Conservation (phyloP, 2,113 vertebrate species). For the Merops nubicus region DNA sequence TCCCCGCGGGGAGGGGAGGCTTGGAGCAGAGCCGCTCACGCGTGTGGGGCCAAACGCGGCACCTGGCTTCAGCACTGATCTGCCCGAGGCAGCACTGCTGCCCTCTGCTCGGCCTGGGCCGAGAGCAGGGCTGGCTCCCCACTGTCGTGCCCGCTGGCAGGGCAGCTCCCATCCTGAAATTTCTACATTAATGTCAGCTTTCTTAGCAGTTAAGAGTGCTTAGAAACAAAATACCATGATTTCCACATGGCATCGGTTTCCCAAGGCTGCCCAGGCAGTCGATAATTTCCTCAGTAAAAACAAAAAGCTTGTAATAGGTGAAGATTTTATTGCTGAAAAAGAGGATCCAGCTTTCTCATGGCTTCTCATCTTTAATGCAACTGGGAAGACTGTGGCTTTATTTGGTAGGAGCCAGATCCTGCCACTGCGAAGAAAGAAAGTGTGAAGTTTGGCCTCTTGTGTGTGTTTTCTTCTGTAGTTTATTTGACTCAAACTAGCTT, state of each 20-base stretch:
- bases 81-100: not conserved
- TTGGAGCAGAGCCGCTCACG: not conserved
- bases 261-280: too few species aligned
- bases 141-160: fast-evolving
- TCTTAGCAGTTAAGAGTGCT: not conserved
- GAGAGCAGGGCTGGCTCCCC: not conserved
- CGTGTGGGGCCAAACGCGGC: fast-evolving
- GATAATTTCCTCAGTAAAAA: not conserved
- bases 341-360: not conserved
- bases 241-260: not conserved
- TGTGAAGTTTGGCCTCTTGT: not conserved
- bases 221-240: not conserved
- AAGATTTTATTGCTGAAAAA: not conserved
- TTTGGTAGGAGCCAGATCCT: not conserved
- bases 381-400: not conserved
- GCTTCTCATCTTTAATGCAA: not conserved
- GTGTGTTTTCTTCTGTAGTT: not conserved
- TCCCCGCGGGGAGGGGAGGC: not conserved
- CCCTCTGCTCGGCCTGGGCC: not conserved
- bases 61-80: not conserved
- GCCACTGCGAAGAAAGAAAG: not conserved
- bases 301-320: not conserved
- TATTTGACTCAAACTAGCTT: not conserved
- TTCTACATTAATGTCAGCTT: fast-evolving
- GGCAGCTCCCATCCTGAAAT: fast-evolving